Evolutionary conservation across 2,113 vertebrate species (phyloP).

Genomic region (Pterocles burchelli): DNA sequence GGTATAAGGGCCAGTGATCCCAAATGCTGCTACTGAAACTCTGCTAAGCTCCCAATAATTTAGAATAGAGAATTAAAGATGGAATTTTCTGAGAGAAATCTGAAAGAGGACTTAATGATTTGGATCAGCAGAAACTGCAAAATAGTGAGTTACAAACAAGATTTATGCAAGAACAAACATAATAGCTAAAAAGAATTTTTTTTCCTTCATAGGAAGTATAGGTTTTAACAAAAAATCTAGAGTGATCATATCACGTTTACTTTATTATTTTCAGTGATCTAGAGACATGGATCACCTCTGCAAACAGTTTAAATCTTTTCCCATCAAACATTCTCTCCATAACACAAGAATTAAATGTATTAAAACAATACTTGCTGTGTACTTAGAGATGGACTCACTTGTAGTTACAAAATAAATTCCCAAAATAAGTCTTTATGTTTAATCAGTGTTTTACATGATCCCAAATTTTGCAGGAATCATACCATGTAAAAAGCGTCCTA

Average conservation of each 20-base stretch:
- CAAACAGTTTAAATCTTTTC: background rate
- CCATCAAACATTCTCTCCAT: background rate
- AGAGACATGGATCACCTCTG: background rate
- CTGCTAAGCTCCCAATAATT: background rate
- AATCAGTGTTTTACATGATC: background rate
- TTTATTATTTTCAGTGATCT: background rate
- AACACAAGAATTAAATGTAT: background rate
- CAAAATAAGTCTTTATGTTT: background rate
- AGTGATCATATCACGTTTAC: background rate
- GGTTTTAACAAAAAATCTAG: background rate
- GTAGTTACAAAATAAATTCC: background rate
- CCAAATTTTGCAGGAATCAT: background rate
- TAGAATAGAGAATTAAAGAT: background rate
- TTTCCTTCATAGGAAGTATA: background rate
- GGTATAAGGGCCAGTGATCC: background rate
- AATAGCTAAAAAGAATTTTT: background rate
- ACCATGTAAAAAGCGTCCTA: background rate
- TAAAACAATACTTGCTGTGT: background rate
- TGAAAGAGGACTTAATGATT: background rate
- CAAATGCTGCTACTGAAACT: background rate
- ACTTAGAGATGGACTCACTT: background rate
- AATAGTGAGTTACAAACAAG: background rate
- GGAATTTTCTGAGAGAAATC: background rate
- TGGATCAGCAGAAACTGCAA: background rate
- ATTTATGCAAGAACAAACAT: background rate